These are phyloP conservation scores for Triops longicaudatus DNA, from an alignment of 1,140 invertebrate species.

Conservation along the genomic window DNA sequence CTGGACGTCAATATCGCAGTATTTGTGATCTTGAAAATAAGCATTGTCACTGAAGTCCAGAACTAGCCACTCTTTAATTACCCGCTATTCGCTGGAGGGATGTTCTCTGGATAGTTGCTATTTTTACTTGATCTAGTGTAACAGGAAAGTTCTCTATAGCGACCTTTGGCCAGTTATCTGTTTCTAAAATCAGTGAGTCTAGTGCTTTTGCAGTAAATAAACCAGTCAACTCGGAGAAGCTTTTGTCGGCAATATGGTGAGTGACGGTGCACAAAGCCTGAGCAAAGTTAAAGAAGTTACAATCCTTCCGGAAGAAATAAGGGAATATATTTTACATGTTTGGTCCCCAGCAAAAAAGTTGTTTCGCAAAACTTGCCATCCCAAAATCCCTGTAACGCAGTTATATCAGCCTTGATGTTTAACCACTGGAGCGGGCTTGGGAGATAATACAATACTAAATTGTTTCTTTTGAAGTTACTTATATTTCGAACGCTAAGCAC, in stretches of 20 bases:
- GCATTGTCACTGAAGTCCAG: not conserved
- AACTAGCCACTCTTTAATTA: not conserved
- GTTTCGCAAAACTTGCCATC: not conserved
- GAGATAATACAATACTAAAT: not conserved
- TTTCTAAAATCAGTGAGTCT: not conserved
- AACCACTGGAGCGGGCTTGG: not conserved
- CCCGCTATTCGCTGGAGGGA: not conserved
- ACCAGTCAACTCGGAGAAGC: not conserved
- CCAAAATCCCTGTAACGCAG: not conserved
- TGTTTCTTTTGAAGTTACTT: not conserved
- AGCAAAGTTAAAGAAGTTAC: not conserved
- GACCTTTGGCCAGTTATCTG: not conserved
- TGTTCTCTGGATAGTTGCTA: not conserved
- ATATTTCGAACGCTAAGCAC: not conserved
- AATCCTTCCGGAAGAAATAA: not conserved
- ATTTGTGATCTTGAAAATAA: not conserved
- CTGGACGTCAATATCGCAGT: not conserved
- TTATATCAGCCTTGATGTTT: not conserved
- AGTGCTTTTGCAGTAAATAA: conserved; percentile 3
- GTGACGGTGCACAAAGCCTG: not conserved
- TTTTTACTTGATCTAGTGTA: not conserved
- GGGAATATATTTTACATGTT: not conserved
- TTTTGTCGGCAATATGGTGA: not conserved
- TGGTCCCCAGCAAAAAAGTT: not conserved
- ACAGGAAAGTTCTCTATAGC: not conserved